phyloP scores from a whole-genome alignment of 2,113 vertebrate genomes.

The Vulpes vulpes region DNA sequence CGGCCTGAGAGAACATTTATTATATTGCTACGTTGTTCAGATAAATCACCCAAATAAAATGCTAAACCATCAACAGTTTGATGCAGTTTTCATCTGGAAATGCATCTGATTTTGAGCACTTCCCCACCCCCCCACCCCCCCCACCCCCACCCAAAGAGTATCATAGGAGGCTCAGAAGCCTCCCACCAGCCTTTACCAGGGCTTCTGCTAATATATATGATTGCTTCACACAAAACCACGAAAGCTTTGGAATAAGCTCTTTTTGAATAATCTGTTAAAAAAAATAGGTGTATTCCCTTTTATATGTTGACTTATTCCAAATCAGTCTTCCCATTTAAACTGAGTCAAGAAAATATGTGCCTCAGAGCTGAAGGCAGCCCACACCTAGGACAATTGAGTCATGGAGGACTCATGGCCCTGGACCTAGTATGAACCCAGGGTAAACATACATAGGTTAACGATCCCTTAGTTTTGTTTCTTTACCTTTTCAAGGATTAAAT shows the following conservation, averaged over 20 bases:
- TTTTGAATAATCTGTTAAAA: background rate
- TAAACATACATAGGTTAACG: background rate
- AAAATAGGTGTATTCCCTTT: background rate
- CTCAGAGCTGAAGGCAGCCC: background rate
- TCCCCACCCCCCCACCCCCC: rapidly evolving
- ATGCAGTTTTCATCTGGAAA: background rate
- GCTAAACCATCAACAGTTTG: background rate
- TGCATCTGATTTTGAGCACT: background rate
- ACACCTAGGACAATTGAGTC: no score
- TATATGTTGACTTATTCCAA: background rate
- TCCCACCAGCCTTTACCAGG: background rate
- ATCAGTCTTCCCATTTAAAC: background rate
- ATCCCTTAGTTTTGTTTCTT: background rate
- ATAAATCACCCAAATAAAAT: background rate
- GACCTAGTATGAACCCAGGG: background rate
- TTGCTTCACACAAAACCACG: background rate
- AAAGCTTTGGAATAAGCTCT: background rate
- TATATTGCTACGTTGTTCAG: background rate
- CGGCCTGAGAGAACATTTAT: background rate
- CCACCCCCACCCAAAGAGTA: background rate
- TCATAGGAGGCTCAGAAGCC: background rate
- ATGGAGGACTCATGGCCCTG: no score
- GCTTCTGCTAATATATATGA: background rate
- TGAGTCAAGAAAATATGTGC: background rate
- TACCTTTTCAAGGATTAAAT: background rate